Percentiles rank a stretch among this genome's conserved stretches.
Conservation (phyloP, 1,140 invertebrate species). For the Drosophila kikkawai region DNA sequence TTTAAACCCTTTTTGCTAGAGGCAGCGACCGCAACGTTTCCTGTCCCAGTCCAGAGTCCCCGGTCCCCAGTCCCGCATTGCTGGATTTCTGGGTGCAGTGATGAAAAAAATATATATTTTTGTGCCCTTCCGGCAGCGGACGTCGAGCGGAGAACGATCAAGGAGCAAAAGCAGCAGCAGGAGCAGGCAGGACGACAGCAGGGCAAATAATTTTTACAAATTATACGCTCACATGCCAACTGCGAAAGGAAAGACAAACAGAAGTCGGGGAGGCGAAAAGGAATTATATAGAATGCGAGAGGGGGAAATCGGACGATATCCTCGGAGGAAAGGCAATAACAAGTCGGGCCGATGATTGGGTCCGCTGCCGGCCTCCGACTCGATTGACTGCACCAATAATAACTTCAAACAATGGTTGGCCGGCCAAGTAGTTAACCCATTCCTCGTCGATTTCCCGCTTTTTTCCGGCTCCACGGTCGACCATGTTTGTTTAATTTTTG, state of each 20-base stretch:
- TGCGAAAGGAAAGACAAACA: constrained; percentile 67
- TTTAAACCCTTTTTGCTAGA: constrained; percentile 77
- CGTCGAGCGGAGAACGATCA: constrained; percentile 17
- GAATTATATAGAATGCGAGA: constrained; percentile 44
- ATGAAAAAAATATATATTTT: constrained; percentile 70
- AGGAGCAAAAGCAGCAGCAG: constrained; percentile 22
- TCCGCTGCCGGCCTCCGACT: constrained; percentile 62
- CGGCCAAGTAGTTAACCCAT: constrained; percentile 45
- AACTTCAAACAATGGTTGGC: constrained; percentile 75
- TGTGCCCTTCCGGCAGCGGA: constrained; percentile 45
- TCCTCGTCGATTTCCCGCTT: constrained; percentile 7
- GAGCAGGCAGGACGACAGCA: constrained; percentile 60
- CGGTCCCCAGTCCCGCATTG: constrained; percentile 15
- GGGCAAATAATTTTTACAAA: constrained; percentile 81
- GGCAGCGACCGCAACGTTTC: constrained; percentile 74
- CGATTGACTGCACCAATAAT: constrained; percentile 73
- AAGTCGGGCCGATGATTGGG: constrained; percentile 67
- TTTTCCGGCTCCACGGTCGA: constrained; percentile 36
- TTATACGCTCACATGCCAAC: constrained; percentile 82
- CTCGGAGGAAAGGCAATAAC: constrained; percentile 66
- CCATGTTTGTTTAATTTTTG: constrained; percentile 81
- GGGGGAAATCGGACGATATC: constrained; percentile 56
- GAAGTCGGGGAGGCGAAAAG: constrained; percentile 30
- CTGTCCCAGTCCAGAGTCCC: constrained; percentile 50
- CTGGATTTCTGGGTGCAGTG: constrained; percentile 49